A percentile compares a stretch with the other conserved stretches of the same genome.
Conservation (phyloP, 2,113 vertebrate species). For the Pangasianodon gigas region DNA sequence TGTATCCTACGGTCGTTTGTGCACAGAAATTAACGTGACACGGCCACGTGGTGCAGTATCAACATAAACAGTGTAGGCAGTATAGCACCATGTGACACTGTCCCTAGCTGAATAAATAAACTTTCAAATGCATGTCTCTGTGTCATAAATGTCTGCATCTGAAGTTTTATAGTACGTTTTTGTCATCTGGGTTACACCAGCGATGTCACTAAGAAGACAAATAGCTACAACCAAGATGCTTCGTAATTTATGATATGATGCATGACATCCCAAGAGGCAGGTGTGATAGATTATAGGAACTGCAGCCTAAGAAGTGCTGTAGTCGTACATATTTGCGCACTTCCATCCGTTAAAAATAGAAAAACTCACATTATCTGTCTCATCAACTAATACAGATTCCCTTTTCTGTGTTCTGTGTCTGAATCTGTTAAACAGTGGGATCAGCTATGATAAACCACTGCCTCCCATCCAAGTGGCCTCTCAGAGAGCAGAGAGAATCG, state of each 20-base stretch:
- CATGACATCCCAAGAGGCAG: neutral
- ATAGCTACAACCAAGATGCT: no score
- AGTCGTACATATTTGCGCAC: neutral
- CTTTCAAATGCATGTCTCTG: no score
- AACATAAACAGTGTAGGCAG: neutral
- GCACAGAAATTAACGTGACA: no score
- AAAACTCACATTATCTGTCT: neutral
- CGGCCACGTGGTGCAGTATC: no score
- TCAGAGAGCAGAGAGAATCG: constrained; percentile 87
- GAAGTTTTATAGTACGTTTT: neutral
- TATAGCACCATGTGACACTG: neutral
- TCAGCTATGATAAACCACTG: constrained; percentile 89
- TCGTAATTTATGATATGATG: neutral
- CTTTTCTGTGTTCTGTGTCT: neutral
- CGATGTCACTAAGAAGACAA: no score
- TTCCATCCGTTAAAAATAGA: neutral
- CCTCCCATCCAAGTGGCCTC: constrained; percentile 90
- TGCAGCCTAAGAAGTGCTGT: neutral
- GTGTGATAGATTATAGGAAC: neutral
- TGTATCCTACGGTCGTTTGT: neutral
- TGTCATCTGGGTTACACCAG: neutral
- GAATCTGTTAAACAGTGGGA: constrained; percentile 73
- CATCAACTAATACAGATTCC: neutral
- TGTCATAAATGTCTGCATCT: neutral
- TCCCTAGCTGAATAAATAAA: neutral